phyloP scores from a whole-genome alignment of 2,797 vertebrate genomes.

The Paedocypris micromegethes region DNA sequence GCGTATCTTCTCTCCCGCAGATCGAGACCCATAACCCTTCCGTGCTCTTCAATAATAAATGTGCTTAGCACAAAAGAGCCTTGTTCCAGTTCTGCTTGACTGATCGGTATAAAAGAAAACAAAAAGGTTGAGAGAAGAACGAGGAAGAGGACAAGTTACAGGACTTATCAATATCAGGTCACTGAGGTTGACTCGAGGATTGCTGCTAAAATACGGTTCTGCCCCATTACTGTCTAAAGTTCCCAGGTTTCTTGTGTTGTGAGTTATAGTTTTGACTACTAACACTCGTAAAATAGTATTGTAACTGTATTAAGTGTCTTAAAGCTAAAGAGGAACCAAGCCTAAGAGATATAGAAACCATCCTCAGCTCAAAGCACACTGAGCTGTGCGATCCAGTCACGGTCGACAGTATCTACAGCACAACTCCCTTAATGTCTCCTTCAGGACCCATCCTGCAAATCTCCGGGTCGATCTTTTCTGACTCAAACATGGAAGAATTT shows the following conservation, averaged over 20 bases:
- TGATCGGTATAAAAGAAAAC: slow-evolving; percentile 44
- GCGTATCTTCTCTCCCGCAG: slow-evolving; percentile 9
- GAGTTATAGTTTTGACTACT: slow-evolving; percentile 5
- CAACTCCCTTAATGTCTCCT: slow-evolving; percentile 9
- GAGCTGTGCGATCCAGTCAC: not conserved
- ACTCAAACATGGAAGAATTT: slow-evolving; percentile 57
- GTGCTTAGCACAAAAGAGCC: slow-evolving; percentile 52
- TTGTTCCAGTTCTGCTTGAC: slow-evolving; percentile 54
- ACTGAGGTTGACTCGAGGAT: slow-evolving; percentile 27
- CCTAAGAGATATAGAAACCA: slow-evolving; percentile 1
- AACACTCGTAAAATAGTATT: not conserved
- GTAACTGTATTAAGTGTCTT: slow-evolving; percentile 8
- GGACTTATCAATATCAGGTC: slow-evolving; percentile 31
- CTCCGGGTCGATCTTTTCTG: slow-evolving; percentile 34
- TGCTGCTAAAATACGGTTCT: not conserved
- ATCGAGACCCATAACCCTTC: slow-evolving; percentile 28
- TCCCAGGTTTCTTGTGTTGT: too few species aligned
- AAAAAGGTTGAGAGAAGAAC: slow-evolving; percentile 45
- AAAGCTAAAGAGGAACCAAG: not conserved
- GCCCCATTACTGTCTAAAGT: too few species aligned
- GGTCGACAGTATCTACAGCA: slow-evolving; percentile 6
- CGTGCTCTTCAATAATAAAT: slow-evolving; percentile 59
- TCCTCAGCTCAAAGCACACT: not conserved
- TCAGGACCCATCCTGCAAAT: slow-evolving; percentile 26
- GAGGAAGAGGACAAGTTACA: slow-evolving; percentile 5